Conservation (phyloP, 2,113 vertebrate genomes). For the human region DNA sequence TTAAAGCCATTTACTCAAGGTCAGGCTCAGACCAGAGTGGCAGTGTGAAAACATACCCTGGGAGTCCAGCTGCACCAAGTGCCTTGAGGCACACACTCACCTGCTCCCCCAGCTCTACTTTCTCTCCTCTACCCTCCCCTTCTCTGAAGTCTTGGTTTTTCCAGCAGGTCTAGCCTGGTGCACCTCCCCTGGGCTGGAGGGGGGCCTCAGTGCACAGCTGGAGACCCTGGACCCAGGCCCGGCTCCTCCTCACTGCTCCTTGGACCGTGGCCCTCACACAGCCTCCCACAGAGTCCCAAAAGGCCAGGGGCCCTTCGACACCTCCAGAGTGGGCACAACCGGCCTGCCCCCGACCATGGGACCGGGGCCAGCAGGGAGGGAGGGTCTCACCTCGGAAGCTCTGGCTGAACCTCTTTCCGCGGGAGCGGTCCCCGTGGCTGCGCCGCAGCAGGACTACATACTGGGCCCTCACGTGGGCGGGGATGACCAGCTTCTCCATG, state of each 20-base stretch:
- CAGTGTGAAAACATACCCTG: background rate
- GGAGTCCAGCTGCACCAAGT: no score
- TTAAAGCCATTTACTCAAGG: background rate
- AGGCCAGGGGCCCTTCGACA: background rate
- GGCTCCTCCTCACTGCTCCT: background rate
- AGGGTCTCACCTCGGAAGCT: slow-evolving; percentile 58
- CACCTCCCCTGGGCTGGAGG: background rate
- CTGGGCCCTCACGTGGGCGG: slow-evolving; percentile 34
- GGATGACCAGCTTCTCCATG: background rate
- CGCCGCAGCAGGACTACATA: slow-evolving; percentile 63
- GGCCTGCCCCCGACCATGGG: background rate
- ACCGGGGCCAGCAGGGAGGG: background rate
- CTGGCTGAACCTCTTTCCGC: slow-evolving; percentile 68
- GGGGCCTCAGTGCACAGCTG: background rate
- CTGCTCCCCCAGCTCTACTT: background rate
- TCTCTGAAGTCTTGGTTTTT: background rate
- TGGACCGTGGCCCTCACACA: no score
- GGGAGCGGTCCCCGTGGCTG: background rate
- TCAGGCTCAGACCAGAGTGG: background rate
- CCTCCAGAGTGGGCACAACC: background rate
- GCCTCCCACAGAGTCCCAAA: background rate
- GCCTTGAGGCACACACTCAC: no score
- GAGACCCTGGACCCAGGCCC: background rate
- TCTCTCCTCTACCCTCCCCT: background rate
- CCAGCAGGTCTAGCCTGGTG: background rate